These are phyloP conservation scores for Microctonus hyperodae DNA, from an alignment of 2,888 invertebrate species.

Conservation along the genomic window DNA sequence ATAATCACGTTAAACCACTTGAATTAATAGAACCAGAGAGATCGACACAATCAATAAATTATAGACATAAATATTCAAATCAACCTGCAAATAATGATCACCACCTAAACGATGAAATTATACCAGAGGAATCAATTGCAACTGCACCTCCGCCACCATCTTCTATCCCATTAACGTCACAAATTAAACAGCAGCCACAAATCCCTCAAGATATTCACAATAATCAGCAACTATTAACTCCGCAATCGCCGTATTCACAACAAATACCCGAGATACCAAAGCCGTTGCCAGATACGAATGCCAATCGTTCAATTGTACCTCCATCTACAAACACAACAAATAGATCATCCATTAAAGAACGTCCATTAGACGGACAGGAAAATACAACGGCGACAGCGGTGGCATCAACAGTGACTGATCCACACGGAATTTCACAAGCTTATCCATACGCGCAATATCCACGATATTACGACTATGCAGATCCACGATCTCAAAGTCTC, in stretches of 20 bases:
- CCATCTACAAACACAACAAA: slow-evolving; percentile 38
- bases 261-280: slow-evolving; percentile 32
- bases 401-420: slow-evolving; percentile 24
- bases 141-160: slow-evolving; percentile 23
- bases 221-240: slow-evolving; percentile 32
- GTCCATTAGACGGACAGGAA: slow-evolving; percentile 27
- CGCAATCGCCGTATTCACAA: slow-evolving; percentile 36
- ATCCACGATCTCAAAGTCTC: slow-evolving; percentile 55
- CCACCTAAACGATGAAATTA: slow-evolving; percentile 45
- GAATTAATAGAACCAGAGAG: slow-evolving; percentile 42
- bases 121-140: slow-evolving; percentile 45
- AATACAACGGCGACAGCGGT: neutral
- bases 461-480: slow-evolving; percentile 57
- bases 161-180: slow-evolving; percentile 13
- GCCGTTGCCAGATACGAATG: slow-evolving; percentile 19
- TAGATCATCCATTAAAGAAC: slow-evolving; percentile 33
- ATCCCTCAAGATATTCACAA: slow-evolving; percentile 8
- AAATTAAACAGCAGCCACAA: slow-evolving; percentile 30
- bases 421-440: slow-evolving; percentile 50
- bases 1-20: slow-evolving; percentile 39
- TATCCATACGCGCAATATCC: slow-evolving; percentile 61
- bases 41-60: slow-evolving; percentile 44
- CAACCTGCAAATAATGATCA: slow-evolving; percentile 38
- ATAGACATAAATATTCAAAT: slow-evolving; percentile 41
- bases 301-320: slow-evolving; percentile 8